phyloP scores from a whole-genome alignment of 1,140 invertebrate genomes.

The Lepidurus arcticus region DNA sequence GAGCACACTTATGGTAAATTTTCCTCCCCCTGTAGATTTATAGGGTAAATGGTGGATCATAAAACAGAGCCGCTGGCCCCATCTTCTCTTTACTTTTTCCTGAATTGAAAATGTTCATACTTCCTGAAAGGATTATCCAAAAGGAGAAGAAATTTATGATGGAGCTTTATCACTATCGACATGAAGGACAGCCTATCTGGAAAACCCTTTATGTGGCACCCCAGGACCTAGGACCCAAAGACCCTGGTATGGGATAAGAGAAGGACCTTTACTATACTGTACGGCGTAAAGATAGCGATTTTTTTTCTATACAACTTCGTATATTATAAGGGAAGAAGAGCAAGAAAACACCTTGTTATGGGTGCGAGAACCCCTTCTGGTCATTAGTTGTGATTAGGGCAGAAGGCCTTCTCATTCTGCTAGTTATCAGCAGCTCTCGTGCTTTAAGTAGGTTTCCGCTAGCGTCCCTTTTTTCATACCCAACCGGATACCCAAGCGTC shows the following conservation, averaged over 20 bases:
- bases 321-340: neutral
- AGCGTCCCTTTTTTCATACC: neutral
- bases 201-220: too few relatives aligned
- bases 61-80: neutral
- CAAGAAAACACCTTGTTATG: constrained; percentile 15
- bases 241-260: too few relatives aligned
- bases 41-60: neutral
- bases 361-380: neutral
- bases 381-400: constrained; percentile 21
- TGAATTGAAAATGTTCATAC: neutral
- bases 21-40: neutral
- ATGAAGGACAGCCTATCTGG: neutral
- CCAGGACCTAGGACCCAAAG: too few relatives aligned
- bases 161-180: neutral
- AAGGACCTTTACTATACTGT: too few relatives aligned
- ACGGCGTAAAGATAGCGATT: too few relatives aligned
- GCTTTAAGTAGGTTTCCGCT: constrained; percentile 15
- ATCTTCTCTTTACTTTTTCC: neutral
- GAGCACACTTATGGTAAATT: neutral
- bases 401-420: neutral
- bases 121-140: constrained; percentile 1
- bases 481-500: too few relatives aligned
- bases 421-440: neutral
- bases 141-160: neutral
- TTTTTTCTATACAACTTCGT: too few relatives aligned